These are phyloP conservation scores for Urocynchramus pylzowi DNA, from an alignment of 2,113 vertebrate genomes.

Conservation along the genomic window DNA sequence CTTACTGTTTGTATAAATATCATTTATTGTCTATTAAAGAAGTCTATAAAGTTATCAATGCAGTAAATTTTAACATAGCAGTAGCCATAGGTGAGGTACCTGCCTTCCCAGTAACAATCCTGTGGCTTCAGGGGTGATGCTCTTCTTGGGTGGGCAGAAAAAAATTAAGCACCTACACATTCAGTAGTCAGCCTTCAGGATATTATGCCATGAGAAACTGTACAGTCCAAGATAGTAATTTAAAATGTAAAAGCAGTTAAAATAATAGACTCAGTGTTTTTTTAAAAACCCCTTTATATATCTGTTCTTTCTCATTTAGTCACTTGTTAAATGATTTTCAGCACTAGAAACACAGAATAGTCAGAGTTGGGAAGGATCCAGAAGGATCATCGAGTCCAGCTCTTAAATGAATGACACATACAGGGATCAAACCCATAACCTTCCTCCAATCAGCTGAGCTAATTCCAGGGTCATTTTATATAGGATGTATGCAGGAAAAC, in stretches of 20 bases:
- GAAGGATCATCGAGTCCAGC: not conserved
- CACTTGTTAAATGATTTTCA: not conserved
- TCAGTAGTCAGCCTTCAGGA: not conserved
- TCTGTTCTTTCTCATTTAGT: not conserved
- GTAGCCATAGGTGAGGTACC: accelerated
- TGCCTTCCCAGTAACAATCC: not conserved
- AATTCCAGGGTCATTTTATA: not conserved
- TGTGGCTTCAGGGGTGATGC: not conserved
- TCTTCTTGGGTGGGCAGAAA: not conserved
- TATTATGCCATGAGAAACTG: not conserved
- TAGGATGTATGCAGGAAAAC: not conserved
- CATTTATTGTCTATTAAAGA: not conserved
- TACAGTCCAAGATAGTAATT: not conserved
- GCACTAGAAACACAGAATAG: not conserved
- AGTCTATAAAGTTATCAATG: not conserved
- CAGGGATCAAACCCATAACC: not conserved
- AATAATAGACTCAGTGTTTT: not conserved
- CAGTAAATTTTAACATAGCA: not conserved
- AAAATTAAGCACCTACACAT: not conserved
- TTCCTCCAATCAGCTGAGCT: not conserved
- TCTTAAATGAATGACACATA: not conserved
- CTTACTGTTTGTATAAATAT: not conserved
- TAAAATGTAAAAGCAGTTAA: not conserved
- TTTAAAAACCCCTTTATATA: not conserved
- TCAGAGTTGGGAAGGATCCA: not conserved